Evolutionary conservation across 2,797 vertebrate species (phyloP).

Genomic region (Clarias pachynema): DNA sequence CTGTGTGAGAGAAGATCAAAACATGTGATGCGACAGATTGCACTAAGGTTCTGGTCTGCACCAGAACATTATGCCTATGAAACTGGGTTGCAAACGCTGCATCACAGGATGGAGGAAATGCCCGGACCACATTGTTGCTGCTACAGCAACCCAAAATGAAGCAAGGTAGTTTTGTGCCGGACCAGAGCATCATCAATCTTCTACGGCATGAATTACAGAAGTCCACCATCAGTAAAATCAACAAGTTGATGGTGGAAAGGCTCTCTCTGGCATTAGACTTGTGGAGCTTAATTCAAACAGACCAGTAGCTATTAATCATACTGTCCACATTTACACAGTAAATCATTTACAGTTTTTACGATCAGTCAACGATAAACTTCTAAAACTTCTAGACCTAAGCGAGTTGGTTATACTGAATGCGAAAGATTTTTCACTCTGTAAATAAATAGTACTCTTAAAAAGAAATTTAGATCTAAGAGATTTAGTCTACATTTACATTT

Average conservation of each 20-base stretch:
- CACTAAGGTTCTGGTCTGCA: background rate
- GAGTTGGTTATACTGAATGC: background rate
- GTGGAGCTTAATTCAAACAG: background rate
- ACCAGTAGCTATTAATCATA: background rate
- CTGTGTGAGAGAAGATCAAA: background rate
- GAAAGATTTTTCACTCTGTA: too few species aligned
- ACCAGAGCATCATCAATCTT: background rate
- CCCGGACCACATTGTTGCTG: background rate
- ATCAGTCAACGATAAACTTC: background rate
- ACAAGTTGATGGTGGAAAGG: background rate
- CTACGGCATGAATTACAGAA: background rate
- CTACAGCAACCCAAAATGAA: background rate
- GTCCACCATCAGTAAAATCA: background rate
- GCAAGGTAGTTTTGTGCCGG: background rate
- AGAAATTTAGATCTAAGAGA: background rate
- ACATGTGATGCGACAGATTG: background rate
- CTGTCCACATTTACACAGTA: background rate
- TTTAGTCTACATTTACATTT: background rate
- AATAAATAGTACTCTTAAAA: background rate
- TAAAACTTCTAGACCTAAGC: background rate
- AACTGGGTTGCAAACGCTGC: background rate
- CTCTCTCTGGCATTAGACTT: background rate
- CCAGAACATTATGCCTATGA: background rate
- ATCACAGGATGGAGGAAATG: background rate
- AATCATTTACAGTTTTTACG: background rate